phyloP scores from a whole-genome alignment of 2,888 invertebrate species.

The Pseudococcus jackbeardsleyi region DNA sequence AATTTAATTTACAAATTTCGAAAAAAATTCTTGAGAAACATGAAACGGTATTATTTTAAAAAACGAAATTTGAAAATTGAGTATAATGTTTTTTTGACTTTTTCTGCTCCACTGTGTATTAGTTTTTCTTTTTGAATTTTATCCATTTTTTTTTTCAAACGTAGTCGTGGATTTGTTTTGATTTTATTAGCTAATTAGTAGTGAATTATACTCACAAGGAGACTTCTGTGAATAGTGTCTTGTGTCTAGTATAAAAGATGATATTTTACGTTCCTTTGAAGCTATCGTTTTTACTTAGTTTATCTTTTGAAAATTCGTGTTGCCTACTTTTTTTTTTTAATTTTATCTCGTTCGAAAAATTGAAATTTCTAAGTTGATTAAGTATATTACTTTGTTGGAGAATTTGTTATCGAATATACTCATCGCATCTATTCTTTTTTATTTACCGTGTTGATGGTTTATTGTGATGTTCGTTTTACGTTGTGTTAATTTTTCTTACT shows the following conservation, averaged over 20 bases:
- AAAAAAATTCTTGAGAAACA: background rate
- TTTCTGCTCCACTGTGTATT: background rate
- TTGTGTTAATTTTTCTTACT: too few species aligned
- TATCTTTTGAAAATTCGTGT: background rate
- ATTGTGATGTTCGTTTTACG: background rate
- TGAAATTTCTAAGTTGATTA: background rate
- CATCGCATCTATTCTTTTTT: background rate
- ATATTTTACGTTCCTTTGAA: background rate
- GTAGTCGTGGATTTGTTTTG: background rate
- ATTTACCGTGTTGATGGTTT: background rate
- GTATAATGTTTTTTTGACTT: background rate
- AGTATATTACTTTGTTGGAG: background rate
- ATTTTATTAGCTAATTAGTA: background rate
- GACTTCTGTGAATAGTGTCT: background rate
- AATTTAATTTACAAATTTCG: background rate
- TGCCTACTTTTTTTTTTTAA: background rate
- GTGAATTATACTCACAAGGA: background rate
- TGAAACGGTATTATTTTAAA: background rate
- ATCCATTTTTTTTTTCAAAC: conserved; percentile 1
- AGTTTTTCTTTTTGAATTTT: background rate
- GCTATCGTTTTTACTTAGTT: background rate
- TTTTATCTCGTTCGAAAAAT: background rate
- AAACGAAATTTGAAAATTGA: too few species aligned
- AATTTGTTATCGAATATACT: conserved; percentile 2
- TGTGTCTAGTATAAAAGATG: background rate